A percentile compares a stretch with the other conserved stretches of the same genome.
Evolutionary conservation across 2,113 vertebrate species (phyloP).

Genomic region (Tetrax tetrax): DNA sequence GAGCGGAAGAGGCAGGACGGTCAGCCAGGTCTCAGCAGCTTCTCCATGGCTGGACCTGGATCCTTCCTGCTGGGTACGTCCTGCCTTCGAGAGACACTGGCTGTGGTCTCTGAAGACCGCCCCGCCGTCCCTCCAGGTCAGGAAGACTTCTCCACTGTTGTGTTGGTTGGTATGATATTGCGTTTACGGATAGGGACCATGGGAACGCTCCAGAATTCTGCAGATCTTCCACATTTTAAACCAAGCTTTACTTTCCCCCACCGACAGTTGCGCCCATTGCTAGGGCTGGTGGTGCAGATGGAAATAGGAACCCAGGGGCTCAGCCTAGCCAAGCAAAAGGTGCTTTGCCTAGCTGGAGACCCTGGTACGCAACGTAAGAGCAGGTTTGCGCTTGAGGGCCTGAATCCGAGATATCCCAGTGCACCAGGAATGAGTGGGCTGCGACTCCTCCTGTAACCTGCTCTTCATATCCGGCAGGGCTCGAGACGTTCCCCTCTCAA

Average conservation of each 20-base stretch:
- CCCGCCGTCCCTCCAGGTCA: not conserved
- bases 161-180: not conserved
- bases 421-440: not conserved
- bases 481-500: accelerated
- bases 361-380: accelerated
- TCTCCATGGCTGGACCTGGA: not conserved
- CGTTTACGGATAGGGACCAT: not conserved
- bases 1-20: not conserved
- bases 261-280: not conserved
- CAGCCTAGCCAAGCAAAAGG: not conserved
- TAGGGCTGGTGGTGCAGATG: not conserved
- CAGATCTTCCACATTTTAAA: not conserved
- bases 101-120: not conserved
- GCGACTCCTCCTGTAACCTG: not conserved
- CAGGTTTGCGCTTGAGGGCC: accelerated
- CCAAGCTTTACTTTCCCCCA: not conserved
- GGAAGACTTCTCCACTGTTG: not conserved
- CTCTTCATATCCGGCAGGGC: not conserved
- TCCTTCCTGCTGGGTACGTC: not conserved
- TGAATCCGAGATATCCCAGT: accelerated
- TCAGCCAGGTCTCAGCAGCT: not conserved
- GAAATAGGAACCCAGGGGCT: not conserved
- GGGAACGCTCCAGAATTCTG: not conserved
- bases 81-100: not conserved
- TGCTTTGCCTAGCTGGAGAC: not conserved